A percentile compares a stretch with the other conserved stretches of the same genome.
phyloP scores from a whole-genome alignment of 37 sponge, comb jelly and placozoan species.

The Ianthella basta region DNA sequence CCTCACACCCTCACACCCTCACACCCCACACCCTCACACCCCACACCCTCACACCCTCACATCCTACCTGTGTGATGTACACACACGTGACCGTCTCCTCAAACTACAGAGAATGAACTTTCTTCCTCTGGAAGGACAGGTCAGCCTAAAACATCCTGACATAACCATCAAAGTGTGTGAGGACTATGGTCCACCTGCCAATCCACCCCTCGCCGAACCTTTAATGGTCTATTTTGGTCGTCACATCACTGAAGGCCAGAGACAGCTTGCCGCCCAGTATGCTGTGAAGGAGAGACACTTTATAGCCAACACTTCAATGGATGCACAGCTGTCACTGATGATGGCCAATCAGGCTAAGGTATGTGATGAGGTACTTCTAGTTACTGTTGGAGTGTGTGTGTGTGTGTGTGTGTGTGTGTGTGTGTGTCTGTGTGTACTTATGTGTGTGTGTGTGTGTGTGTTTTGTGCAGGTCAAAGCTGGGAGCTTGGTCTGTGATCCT shows the following conservation, averaged over 20 bases:
- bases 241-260: constrained; percentile 71
- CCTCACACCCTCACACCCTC: too few species aligned
- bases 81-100: background rate
- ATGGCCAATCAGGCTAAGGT: constrained; percentile 96
- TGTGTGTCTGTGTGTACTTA: background rate
- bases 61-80: too few species aligned
- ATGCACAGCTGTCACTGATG: constrained; percentile 87
- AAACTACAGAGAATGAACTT: constrained; percentile 69
- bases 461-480: constrained; percentile 64
- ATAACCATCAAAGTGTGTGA: constrained; percentile 67
- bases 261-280: constrained; percentile 70
- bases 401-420: constrained; percentile 6
- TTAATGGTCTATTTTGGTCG: constrained; percentile 72
- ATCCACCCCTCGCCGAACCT: constrained; percentile 60
- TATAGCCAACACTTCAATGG: constrained; percentile 97
- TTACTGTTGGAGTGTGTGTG: constrained; percentile 4
- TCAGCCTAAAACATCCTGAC: constrained; percentile 61
- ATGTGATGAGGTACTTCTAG: background rate
- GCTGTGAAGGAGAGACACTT: constrained; percentile 81
- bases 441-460: background rate
- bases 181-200: constrained; percentile 76
- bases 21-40: too few species aligned
- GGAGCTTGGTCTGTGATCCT: constrained; percentile 88
- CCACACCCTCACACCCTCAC: too few species aligned
- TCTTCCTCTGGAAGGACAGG: constrained; percentile 75